Evolutionary conservation across 1,140 invertebrate species (phyloP).

Genomic region (Drusus annulatus): DNA sequence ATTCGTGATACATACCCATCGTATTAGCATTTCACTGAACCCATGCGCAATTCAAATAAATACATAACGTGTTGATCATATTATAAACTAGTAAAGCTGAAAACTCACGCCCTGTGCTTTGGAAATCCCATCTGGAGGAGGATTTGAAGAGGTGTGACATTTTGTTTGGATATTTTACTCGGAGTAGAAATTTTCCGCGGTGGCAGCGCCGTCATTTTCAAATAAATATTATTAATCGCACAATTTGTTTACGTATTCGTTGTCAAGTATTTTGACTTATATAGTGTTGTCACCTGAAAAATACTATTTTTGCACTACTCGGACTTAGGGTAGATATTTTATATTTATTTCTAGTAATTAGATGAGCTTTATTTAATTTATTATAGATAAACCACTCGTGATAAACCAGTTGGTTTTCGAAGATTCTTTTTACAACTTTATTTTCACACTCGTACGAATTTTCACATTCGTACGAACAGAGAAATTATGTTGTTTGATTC

Average conservation of each 20-base stretch:
- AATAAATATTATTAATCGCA: slow-evolving; percentile 33
- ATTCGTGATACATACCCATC: not conserved
- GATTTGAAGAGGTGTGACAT: slow-evolving; percentile 83
- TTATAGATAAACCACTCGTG: no score
- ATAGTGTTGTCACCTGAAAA: slow-evolving; percentile 43
- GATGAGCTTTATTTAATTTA: no score
- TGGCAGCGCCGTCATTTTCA: slow-evolving; percentile 46
- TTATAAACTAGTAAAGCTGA: slow-evolving; percentile 18
- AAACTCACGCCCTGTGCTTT: slow-evolving; percentile 85
- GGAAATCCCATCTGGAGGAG: slow-evolving; percentile 90
- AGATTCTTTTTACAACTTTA: no score
- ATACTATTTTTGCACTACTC: not conserved
- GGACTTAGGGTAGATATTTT: no score
- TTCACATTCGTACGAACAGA: no score
- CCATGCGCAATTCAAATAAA: slow-evolving; percentile 32
- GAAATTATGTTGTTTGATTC: no score
- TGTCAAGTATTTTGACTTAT: slow-evolving; percentile 48
- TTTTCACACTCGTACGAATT: no score
- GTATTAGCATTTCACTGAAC: slow-evolving; percentile 15
- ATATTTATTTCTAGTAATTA: no score
- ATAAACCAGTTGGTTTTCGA: no score
- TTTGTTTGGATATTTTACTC: slow-evolving; percentile 79
- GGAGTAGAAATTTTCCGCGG: slow-evolving; percentile 64
- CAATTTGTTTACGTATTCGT: slow-evolving; percentile 51
- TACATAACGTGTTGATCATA: slow-evolving; percentile 32